Evolutionary conservation across 2,797 vertebrate species (phyloP).

Genomic region (Gallirallus australis): DNA sequence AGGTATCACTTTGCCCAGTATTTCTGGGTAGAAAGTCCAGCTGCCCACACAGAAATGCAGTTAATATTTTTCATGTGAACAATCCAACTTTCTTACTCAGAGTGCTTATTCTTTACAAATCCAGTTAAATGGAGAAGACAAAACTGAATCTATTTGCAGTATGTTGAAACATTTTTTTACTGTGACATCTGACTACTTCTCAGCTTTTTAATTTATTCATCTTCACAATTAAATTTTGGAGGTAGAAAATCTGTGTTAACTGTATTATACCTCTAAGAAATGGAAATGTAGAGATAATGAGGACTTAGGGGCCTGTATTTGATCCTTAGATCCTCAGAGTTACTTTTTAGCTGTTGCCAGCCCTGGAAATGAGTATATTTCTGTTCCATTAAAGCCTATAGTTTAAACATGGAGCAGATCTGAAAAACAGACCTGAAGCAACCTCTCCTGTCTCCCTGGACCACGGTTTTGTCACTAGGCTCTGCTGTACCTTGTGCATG

Average conservation of each 20-base stretch:
- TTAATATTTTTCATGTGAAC: background rate
- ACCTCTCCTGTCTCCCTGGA: background rate
- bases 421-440: background rate
- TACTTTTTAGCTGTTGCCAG: background rate
- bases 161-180: background rate
- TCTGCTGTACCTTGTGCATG: background rate
- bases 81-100: background rate
- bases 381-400: background rate
- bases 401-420: background rate
- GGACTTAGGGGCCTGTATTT: background rate
- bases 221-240: background rate
- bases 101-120: background rate
- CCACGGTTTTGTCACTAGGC: background rate
- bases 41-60: background rate
- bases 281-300: background rate
- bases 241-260: background rate
- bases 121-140: background rate
- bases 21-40: background rate
- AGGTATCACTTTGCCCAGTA: background rate
- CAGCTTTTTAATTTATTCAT: background rate
- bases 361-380: background rate
- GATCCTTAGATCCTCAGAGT: background rate
- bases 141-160: background rate
- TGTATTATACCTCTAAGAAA: background rate
- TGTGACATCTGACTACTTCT: background rate